Evolutionary conservation across 1,140 invertebrate genomes (phyloP), one percentile per base, ranked within the genome.

Genomic region (Microplitis mediator): DNA sequence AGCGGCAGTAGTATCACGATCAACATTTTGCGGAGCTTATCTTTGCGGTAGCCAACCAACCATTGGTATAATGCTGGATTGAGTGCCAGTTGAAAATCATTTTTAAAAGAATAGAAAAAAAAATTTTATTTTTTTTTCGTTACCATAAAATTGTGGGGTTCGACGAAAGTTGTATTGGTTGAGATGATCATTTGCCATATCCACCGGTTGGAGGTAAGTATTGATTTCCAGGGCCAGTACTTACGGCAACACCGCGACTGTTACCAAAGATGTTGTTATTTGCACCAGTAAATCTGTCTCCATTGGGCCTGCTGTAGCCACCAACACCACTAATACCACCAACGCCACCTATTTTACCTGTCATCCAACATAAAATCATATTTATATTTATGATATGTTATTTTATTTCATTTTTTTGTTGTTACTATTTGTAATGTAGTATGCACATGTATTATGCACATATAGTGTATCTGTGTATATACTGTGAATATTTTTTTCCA

Each of bases 171-270:
- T 56, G 56, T 60, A 58, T 56, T 66, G 64, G 72, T 56, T 50
- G 69, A 74, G 69, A 71, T 61, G 16, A 75, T 86, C 80, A 85
- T 79, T 86, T 84, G 78, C 79, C 81, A 74, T 82, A 85, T 80
- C 69, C 76, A 74, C 60, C 73, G 61, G 77, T 79, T 6, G 85
- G 81, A 64, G 84, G 83, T 74, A 85, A 76, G 76, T 86, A 86
- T 82, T 85, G 85, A 84, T 86, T 85, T 72, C 73, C 76, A 23
- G 71, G 74, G 16, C 58, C 61, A 45, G 75, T 74, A 64, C 76
- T 67, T 71, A 77, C 78, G 81, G 64, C 69, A 62, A 71, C 68
- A 31, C 39, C 65, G 58, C 74, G 66, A 31, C 50, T 51, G 58
- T 36, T 58, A 36, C 36, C 36, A 60, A 69, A 72, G 64, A 72